These are phyloP conservation scores for Chaitophorus viminalis DNA, from an alignment of 2,888 invertebrate genomes.

Conservation along the genomic window DNA sequence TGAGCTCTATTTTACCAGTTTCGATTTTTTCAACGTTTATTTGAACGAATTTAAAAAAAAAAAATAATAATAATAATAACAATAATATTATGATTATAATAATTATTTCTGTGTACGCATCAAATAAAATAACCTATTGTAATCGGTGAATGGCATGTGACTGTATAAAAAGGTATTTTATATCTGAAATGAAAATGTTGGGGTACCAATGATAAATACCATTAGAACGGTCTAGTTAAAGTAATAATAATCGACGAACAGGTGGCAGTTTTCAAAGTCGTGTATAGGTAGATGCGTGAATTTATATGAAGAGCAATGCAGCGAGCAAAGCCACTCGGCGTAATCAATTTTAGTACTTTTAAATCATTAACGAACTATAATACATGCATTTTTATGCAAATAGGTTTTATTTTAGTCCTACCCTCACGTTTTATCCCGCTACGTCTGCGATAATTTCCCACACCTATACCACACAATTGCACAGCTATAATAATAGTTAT, in stretches of 20 bases:
- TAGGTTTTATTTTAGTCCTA: background rate
- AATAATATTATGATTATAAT: background rate
- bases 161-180: background rate
- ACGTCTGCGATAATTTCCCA: too few species aligned
- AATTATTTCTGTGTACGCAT: background rate
- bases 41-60: background rate
- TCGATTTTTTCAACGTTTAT: background rate
- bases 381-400: background rate
- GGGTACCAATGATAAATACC: background rate
- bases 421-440: background rate
- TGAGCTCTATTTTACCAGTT: background rate
- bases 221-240: background rate
- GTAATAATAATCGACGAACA: background rate
- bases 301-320: too few species aligned
- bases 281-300: background rate
- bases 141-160: background rate
- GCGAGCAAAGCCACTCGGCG: too few species aligned
- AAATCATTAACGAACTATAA: too few species aligned
- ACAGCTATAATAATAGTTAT: background rate
- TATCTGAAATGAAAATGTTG: background rate
- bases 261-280: background rate
- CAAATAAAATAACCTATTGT: too few species aligned
- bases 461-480: too few species aligned
- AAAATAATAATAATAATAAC: background rate
- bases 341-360: too few species aligned